Conservation (phyloP, 2,797 vertebrate species). For the Anguilla megastoma region DNA sequence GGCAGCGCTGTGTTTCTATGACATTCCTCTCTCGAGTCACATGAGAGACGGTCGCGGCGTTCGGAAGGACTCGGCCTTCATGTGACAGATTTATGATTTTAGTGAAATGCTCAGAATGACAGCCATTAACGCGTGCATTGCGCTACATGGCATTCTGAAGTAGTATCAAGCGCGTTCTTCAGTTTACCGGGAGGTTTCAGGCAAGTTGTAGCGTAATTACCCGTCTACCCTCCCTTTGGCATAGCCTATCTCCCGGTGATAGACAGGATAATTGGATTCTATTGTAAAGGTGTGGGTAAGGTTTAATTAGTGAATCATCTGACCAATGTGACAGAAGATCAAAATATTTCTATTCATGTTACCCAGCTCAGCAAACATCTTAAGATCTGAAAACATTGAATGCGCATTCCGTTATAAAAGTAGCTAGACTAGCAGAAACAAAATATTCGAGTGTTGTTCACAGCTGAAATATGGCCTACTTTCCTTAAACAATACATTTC, state of each 20-base stretch:
- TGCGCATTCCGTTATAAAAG: neutral
- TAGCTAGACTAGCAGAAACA: neutral
- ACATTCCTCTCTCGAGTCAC: neutral
- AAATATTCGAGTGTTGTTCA: neutral
- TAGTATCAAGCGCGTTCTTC: neutral
- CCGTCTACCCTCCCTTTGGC: constrained; percentile 11
- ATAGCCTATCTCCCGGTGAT: neutral
- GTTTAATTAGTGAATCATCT: neutral
- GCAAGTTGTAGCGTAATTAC: neutral
- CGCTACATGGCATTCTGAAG: neutral
- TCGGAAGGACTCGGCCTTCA: neutral
- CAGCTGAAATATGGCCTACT: neutral
- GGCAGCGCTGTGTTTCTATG: neutral
- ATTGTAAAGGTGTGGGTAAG: constrained; percentile 12
- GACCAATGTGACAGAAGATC: neutral
- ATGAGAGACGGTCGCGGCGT: neutral
- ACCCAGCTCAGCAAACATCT: neutral
- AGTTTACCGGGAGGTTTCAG: constrained; percentile 5
- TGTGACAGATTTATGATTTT: constrained; percentile 7
- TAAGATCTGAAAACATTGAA: neutral
- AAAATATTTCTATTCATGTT: neutral
- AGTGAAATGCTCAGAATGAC: constrained; percentile 12
- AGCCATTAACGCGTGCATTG: neutral
- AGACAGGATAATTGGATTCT: constrained; percentile 24
- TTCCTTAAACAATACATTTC: neutral